Percentiles rank a stretch among this genome's conserved stretches.
Evolutionary conservation across 2,113 vertebrate species (phyloP).

Genomic region (Solenodon paradoxus): DNA sequence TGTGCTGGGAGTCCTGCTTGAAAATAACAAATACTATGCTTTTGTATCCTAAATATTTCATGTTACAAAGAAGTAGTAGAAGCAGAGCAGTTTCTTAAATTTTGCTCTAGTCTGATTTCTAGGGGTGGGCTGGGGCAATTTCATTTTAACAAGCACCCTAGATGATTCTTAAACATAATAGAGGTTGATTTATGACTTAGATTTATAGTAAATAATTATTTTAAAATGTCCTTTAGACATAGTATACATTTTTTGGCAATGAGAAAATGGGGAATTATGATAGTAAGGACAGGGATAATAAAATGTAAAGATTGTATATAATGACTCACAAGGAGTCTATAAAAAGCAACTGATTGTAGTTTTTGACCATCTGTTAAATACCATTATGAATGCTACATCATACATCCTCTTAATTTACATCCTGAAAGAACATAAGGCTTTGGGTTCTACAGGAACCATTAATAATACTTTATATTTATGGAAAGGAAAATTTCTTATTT

Average conservation of each 20-base stretch:
- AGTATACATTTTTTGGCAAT: background rate
- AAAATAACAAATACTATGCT: background rate
- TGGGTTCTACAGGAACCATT: background rate
- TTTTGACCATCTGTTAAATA: slow-evolving; percentile 46
- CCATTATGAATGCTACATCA: background rate
- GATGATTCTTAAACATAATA: background rate
- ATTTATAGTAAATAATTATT: slow-evolving; percentile 26
- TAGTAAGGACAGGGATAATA: background rate
- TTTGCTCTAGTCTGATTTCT: background rate
- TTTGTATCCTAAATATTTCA: background rate
- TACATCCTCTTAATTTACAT: background rate
- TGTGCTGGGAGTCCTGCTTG: background rate
- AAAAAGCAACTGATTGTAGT: background rate
- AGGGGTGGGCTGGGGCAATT: background rate
- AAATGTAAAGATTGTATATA: background rate
- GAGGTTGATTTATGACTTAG: background rate
- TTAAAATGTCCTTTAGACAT: background rate
- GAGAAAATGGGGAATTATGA: background rate
- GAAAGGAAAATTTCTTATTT: background rate
- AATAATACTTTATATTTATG: background rate
- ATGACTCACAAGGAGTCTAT: background rate
- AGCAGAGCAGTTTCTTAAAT: background rate
- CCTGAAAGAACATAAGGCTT: background rate
- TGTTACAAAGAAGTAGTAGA: background rate
- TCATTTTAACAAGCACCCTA: background rate